Percentiles rank a stretch among this genome's conserved stretches.
These are phyloP conservation scores for Drosophila pseudotalamancana DNA, from an alignment of 2,888 invertebrate species.

Conservation along the genomic window DNA sequence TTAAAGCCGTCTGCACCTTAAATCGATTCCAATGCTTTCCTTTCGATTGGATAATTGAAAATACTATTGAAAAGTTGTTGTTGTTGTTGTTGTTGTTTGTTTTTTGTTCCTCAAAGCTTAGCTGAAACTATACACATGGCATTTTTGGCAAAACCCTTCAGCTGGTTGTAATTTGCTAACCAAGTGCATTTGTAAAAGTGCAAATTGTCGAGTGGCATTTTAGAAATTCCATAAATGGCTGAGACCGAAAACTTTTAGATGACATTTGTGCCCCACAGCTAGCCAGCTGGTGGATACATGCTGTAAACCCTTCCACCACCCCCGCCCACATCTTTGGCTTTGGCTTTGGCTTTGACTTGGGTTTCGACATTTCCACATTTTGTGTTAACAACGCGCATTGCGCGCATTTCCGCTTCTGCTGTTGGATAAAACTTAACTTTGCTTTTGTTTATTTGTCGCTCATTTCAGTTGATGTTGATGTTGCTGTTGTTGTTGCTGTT, in stretches of 20 bases:
- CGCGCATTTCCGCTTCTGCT: slow-evolving; percentile 67
- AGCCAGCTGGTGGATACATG: slow-evolving; percentile 14
- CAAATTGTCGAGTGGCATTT: slow-evolving; percentile 57
- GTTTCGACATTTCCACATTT: slow-evolving; percentile 56
- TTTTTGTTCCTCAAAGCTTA: neutral
- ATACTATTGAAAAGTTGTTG: neutral
- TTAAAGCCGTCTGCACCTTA: neutral
- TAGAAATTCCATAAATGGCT: slow-evolving; percentile 72
- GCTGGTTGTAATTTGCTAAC: slow-evolving; percentile 20
- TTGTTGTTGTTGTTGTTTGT: neutral
- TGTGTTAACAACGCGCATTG: slow-evolving; percentile 68
- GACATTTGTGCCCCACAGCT: slow-evolving; percentile 45
- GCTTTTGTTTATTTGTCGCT: slow-evolving; percentile 79
- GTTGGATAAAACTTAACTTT: slow-evolving; percentile 56
- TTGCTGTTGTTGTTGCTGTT: slow-evolving; percentile 53
- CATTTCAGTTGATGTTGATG: slow-evolving; percentile 71
- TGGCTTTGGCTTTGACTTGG: slow-evolving; percentile 16
- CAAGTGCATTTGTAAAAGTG: slow-evolving; percentile 34
- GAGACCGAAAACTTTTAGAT: slow-evolving; percentile 66
- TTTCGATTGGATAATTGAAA: neutral
- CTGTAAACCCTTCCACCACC: slow-evolving; percentile 34
- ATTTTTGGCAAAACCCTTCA: neutral
- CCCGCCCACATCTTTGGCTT: neutral
- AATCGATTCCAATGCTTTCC: neutral
- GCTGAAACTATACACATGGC: slow-evolving; percentile 3